These are phyloP conservation scores for Branchellion lobata DNA, from an alignment of 2,888 invertebrate species.

Conservation along the genomic window DNA sequence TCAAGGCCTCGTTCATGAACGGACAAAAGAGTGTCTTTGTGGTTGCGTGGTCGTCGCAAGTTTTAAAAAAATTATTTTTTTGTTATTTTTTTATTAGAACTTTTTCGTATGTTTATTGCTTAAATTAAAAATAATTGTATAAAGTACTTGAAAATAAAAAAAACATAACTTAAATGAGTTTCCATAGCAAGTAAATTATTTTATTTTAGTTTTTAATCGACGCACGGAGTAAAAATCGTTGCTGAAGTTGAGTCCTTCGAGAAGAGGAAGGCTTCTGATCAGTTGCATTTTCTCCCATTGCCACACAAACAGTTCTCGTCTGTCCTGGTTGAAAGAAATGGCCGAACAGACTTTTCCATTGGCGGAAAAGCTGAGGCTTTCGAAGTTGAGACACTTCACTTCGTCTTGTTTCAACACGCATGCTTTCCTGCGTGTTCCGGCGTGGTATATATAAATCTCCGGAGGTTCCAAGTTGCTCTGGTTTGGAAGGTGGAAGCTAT, in stretches of 20 bases:
- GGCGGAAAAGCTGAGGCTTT: slow-evolving; percentile 75
- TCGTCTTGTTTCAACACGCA: slow-evolving; percentile 62
- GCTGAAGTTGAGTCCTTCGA: neutral
- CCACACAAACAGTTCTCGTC: slow-evolving; percentile 45
- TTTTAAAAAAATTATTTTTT: neutral
- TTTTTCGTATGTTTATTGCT: too few relatives aligned
- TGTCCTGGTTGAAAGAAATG: slow-evolving; percentile 61
- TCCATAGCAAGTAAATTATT: neutral
- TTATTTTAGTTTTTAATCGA: slow-evolving; percentile 2
- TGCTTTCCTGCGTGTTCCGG: slow-evolving; percentile 62
- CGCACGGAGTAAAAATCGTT: slow-evolving; percentile 23
- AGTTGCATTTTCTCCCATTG: slow-evolving; percentile 66
- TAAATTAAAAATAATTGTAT: too few relatives aligned
- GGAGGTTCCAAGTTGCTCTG: slow-evolving; percentile 58
- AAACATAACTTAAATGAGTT: neutral
- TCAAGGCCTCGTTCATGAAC: neutral
- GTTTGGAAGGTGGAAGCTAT: too few relatives aligned
- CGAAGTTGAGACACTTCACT: slow-evolving; percentile 68
- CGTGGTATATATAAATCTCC: slow-evolving; percentile 63
- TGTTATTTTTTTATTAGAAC: neutral
- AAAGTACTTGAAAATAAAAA: too few relatives aligned
- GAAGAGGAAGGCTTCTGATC: slow-evolving; percentile 60
- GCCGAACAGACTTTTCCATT: slow-evolving; percentile 80
- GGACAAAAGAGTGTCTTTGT: neutral
- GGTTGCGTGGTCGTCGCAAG: neutral